These are phyloP conservation scores for Uloborus diversus DNA, from an alignment of 1,140 invertebrate genomes.

Conservation along the genomic window DNA sequence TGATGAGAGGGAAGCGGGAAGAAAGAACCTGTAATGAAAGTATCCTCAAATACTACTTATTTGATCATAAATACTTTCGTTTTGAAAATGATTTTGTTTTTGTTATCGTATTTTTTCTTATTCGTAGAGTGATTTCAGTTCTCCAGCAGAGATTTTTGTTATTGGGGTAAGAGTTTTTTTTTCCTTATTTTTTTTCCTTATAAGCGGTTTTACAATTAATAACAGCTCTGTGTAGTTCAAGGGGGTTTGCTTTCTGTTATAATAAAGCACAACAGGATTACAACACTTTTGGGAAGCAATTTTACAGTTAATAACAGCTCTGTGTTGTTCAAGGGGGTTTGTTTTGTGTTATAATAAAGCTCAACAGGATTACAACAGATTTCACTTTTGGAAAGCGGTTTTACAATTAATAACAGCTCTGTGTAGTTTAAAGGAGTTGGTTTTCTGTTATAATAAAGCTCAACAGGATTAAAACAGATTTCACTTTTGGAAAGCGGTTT, in stretches of 20 bases:
- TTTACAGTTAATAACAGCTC: no score
- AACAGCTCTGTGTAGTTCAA: no score
- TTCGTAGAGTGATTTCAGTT: not conserved
- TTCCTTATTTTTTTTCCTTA: not conserved
- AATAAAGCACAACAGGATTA: not conserved
- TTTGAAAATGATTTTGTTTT: conserved; percentile 11
- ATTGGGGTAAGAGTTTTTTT: not conserved
- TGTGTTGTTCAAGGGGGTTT: not conserved
- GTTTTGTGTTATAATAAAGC: no score
- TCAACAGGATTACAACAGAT: no score
- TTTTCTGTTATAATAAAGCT: no score
- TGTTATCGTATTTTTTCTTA: no score
- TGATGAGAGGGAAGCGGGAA: not conserved
- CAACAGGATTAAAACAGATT: no score
- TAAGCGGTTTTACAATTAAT: not conserved
- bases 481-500: no score
- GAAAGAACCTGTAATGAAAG: conserved; percentile 33
- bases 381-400: no score
- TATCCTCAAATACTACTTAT: conserved; percentile 38
- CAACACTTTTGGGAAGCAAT: conserved; percentile 14
- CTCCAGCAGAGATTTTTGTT: not conserved
- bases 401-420: no score
- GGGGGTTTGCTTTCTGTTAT: not conserved
- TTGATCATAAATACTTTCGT: conserved; percentile 38
- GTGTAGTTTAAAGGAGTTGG: no score